Base-by-base conservation (phyloP, 1,140 invertebrate species). In the Adelges cooleyi region DNA sequence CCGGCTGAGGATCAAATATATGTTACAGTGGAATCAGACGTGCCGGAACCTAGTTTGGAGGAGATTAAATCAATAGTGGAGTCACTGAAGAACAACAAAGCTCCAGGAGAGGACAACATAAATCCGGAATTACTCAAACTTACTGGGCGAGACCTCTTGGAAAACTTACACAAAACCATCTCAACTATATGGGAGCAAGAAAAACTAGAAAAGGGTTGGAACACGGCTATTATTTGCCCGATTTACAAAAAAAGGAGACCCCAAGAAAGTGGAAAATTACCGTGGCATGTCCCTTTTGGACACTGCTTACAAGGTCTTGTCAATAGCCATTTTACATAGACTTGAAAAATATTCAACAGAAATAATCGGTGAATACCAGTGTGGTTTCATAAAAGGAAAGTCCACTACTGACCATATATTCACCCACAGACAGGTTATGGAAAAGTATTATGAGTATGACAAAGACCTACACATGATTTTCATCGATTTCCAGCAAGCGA, bases 381-480 rank as follows among this genome's bases (percentile, higher is more conserved):
- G 40, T 13, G 65, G 65, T 38, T 68, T 68, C 29, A 51, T 42
- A 15, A 59, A 51, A 62, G 54, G 25, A 42, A 54, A 48, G 49
- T 68, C 68, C 33, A 67, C 68, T 4, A 65, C 22, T 13, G 52
- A 65, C 51, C 38, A 51, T 36, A 52, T 54, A 15, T 66, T 50
- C 27, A 66, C 49, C 13, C 20, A 36, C 27, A 50, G 20, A 38
- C 42, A 66, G 52, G 20, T 25, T 17, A 29, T 36, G 33, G 65
- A 33, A 17, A 66, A 66, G 40, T 53, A 52, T 33, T 67, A 48
- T 44, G 56, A 67, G 40, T 52, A 2, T 46, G 25, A 67, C 18
- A 54, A 46, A 20, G 82, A 83, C 8, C 79, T 79, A 52, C 85
- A 86, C 6, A 79, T 74, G 25, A n/a, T 68, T 9, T 68, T 68